Evolutionary conservation across 2,888 invertebrate genomes (phyloP).

Genomic region (Marasmarcha lunaedactyla): DNA sequence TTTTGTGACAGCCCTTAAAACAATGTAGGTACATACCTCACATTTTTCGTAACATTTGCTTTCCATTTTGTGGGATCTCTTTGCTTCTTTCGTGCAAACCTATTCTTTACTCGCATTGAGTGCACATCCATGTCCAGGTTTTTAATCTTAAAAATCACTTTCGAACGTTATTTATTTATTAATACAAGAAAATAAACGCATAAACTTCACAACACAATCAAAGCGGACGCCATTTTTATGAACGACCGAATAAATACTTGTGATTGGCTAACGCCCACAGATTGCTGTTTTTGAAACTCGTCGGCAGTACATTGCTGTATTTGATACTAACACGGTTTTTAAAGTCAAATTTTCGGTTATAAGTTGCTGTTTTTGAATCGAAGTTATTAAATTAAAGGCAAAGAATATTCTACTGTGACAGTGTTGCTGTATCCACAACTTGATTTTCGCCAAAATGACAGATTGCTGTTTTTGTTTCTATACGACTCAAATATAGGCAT

Average conservation of each 20-base stretch:
- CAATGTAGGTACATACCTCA: background rate
- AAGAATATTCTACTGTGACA: too few relatives aligned
- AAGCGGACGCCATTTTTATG: too few relatives aligned
- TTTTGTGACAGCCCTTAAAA: too few relatives aligned
- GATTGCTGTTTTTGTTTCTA: too few relatives aligned
- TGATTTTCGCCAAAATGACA: too few relatives aligned
- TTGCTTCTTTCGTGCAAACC: slow-evolving; percentile 2
- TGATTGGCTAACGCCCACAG: slow-evolving; percentile 4
- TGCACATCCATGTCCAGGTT: slow-evolving; percentile 2
- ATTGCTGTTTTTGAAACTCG: slow-evolving; percentile 6
- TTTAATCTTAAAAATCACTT: slow-evolving; percentile 7
- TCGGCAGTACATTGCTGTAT: slow-evolving; percentile 5
- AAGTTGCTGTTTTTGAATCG: slow-evolving; percentile 5
- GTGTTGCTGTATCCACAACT: too few relatives aligned
- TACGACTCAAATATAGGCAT: too few relatives aligned
- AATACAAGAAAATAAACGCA: too few relatives aligned
- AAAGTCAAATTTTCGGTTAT: slow-evolving; percentile 1
- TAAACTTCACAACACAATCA: too few relatives aligned
- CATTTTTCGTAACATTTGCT: slow-evolving; percentile 2
- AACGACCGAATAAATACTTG: too few relatives aligned
- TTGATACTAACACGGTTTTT: slow-evolving; percentile 4
- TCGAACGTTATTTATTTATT: slow-evolving; percentile 9
- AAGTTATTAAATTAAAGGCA: slow-evolving; percentile 4
- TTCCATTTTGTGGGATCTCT: slow-evolving; percentile 4
- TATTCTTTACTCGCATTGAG: slow-evolving; percentile 2